Conservation (phyloP, 2,113 vertebrate genomes). For the Suricata suricatta region DNA sequence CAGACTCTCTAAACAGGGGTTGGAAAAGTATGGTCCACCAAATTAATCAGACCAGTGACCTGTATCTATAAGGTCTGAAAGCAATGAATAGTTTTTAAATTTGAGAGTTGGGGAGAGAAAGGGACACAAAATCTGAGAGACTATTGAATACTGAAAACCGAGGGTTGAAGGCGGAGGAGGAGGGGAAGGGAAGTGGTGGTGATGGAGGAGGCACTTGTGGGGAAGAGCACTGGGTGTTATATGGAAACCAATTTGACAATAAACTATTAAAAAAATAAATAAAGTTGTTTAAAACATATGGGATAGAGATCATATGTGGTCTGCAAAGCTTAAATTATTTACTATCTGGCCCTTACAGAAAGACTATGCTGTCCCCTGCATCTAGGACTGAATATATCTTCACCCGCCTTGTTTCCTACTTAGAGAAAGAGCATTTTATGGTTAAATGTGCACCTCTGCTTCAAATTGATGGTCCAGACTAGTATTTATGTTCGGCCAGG, state of each 20-base stretch:
- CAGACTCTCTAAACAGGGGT: neutral
- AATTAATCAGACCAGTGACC: neutral
- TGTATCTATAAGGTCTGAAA: neutral
- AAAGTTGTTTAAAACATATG: neutral
- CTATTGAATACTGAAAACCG: too few relatives aligned
- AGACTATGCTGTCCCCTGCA: neutral
- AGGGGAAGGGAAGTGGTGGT: too few relatives aligned
- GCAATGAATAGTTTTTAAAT: neutral
- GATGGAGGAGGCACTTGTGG: too few relatives aligned
- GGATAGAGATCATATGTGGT: neutral
- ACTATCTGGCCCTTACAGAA: neutral
- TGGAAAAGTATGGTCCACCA: neutral
- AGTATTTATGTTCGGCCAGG: neutral
- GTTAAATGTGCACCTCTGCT: neutral
- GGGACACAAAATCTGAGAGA: too few relatives aligned
- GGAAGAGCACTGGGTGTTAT: too few relatives aligned
- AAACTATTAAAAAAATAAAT: neutral
- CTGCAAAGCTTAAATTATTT: neutral
- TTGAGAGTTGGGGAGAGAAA: too few relatives aligned
- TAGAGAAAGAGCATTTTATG: constrained; percentile 14
- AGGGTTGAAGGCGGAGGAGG: too few relatives aligned
- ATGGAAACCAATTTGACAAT: too few relatives aligned
- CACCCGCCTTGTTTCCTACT: neutral
- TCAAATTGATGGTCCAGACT: neutral
- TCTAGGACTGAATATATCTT: neutral